Base-by-base conservation (phyloP, 2,888 invertebrate genomes). In the Deilephila elpenor region DNA sequence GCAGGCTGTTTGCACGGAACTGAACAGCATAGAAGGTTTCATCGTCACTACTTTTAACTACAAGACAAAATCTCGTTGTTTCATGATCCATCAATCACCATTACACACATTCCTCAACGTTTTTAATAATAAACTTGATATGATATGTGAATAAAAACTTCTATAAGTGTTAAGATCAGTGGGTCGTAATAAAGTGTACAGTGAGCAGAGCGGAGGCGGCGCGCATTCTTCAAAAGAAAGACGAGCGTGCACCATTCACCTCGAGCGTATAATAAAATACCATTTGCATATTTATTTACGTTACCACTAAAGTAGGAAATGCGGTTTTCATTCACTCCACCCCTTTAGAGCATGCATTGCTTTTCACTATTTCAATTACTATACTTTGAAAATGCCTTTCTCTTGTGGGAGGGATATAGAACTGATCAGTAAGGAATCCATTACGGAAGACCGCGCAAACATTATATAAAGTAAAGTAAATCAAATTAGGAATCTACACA, bases 251-350 rank as follows among this genome's bases (percentile, higher is more conserved):
- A 77, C 77, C 80, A 79, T 82, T 86, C 83, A 82, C 79, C 76
- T 78, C 81, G 74, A 78, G 70, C 79, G 78, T 78, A 76, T 78
- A 78, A 81, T 82, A 80, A 78, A 81, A 77, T 73, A 77, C 75
- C 75, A 82, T 86, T 84, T 83, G 77, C 84, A 85, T 86, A 84
- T 83, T 81, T 83, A 83, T 79, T 67, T 51, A 51, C 51, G 67
- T 67, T 67, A 51, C 67, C 25, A 67, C 44, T 25, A 14, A 51
- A 44, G 67, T 67, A 20, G 67, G 67, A 67, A 67, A 67, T 67
- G 67, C 6, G 67, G 67, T 67, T 67, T 67, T 67, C 51, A 67
- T 25, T 44, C 44, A 67, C 44, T 67, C 44, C 5, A 25, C n/a
- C 44, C 25, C 8, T 37, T 17, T 60, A 14, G 29, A 20, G 25